Conservation (phyloP, 1,140 invertebrate species). For the Stegodyphus dumicola region DNA sequence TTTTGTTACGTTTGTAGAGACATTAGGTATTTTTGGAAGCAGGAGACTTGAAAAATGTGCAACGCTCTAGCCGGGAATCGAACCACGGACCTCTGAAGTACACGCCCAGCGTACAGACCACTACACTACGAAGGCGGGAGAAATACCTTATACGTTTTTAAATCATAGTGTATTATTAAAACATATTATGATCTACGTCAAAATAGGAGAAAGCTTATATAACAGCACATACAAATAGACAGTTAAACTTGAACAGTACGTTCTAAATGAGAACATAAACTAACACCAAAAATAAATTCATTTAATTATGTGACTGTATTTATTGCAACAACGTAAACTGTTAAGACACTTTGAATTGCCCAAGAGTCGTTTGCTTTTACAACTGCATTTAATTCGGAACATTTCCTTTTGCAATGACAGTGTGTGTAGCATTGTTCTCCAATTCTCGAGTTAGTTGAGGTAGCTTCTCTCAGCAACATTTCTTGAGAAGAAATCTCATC, state of each 20-base stretch:
- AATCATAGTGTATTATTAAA: no score
- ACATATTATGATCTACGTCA: no score
- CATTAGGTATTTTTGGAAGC: no score
- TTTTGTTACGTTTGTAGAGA: no score
- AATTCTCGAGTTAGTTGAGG: conserved; percentile 15
- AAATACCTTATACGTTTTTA: no score
- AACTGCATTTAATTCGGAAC: neutral
- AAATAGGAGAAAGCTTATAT: no score
- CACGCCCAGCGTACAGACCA: no score
- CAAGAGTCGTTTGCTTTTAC: neutral
- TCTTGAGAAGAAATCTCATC: conserved; percentile 29
- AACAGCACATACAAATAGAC: no score
- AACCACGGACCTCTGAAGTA: no score
- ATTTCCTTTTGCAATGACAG: conserved; percentile 21
- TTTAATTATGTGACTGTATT: conserved; percentile 4
- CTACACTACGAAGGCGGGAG: no score
- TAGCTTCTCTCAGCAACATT: conserved; percentile 32
- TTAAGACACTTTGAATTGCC: neutral
- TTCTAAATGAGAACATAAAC: conserved; percentile 5
- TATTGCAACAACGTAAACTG: neutral
- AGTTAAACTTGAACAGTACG: neutral
- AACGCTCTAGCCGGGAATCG: no score
- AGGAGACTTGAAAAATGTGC: no score
- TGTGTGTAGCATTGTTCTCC: conserved; percentile 13
- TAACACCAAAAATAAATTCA: neutral